Conservation (phyloP, 92 coral and sea anemone genomes). For the Nematostella vectensis region DNA sequence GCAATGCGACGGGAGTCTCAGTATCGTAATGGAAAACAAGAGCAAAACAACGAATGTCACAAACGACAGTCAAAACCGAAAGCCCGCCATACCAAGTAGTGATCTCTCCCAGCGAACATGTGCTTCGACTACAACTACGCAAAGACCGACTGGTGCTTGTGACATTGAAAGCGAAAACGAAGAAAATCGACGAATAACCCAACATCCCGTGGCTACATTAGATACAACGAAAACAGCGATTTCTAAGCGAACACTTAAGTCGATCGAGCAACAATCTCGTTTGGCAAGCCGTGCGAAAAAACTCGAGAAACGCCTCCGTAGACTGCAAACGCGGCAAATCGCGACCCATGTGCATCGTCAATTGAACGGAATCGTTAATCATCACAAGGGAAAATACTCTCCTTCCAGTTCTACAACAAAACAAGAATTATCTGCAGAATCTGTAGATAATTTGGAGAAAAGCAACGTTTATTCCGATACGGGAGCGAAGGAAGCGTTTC, state of each 20-base stretch:
- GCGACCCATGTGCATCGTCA: conserved; percentile 97
- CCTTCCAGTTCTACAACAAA: conserved; percentile 22
- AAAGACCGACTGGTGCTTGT: conserved; percentile 88
- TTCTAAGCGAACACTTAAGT: conserved; percentile 54
- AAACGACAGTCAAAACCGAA: conserved; percentile 49
- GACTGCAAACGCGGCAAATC: conserved; percentile 99
- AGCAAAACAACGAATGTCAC: conserved; percentile 29
- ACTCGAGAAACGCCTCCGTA: conserved; percentile 97
- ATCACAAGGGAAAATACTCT: conserved; percentile 30
- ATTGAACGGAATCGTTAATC: conserved; percentile 64
- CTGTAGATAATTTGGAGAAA: background rate
- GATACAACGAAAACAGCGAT: conserved; percentile 57
- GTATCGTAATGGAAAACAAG: conserved; percentile 37
- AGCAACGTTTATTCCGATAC: background rate
- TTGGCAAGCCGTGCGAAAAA: conserved; percentile 77
- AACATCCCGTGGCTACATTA: conserved; percentile 79
- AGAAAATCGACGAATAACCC: conserved; percentile 53
- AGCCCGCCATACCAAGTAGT: conserved; percentile 42
- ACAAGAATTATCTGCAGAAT: conserved; percentile 4
- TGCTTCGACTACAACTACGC: conserved; percentile 85
- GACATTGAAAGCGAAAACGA: conserved; percentile 66
- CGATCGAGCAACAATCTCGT: conserved; percentile 67
- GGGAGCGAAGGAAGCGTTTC: conserved; percentile 5
- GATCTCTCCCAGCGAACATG: conserved; percentile 85
- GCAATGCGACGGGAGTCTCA: conserved; percentile 54